Evolutionary conservation across 2,797 vertebrate genomes (phyloP), one percentile per base, ranked within the genome.

Genomic region (Gymnothorax reevesii): DNA sequence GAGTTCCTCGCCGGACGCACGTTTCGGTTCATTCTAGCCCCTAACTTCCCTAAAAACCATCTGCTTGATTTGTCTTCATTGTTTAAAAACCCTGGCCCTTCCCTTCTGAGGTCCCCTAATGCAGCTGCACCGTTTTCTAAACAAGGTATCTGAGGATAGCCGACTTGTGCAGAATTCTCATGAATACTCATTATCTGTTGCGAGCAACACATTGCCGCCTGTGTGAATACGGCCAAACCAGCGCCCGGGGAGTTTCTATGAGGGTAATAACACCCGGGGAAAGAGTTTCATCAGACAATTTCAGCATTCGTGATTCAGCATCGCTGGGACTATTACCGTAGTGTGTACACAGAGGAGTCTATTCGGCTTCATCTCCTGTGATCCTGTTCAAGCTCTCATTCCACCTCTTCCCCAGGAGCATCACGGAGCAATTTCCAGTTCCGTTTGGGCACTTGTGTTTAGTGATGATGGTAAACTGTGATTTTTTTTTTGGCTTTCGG

Each of bases 401-500:
- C 33, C 33, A 42, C 73, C 33, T 75, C 17, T 75, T 75, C 22
- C 73, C 33, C 73, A 12, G 12, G 73, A 22, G 49, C 4, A 33
- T 1, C 49, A 13, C 12, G 49, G 13, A 49, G 73, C 73, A 75
- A 79, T 79, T 20, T 79, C 49, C 3, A 54, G 75, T 79, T 79
- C 42, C 73, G 52, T 77, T 77, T 17, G 54, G 42, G 54, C 22
- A 79, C 54, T 79, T 7, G n/a, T 79, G 75, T 54, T 79, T 13
- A 79, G 49, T 20, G 73, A 49, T 75, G 15, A 75, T 75, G 33
- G n/a, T 42, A 73, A 75, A 75, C 73, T 75, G 73, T 75, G 73
- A 75, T 75, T 75, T 75, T 71, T 75, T 71, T 73, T 42, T 75
- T 52, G 49, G 12, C 49, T 49, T 75, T 75, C 73, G 13, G 73